Conservation (phyloP, 2,888 invertebrate species). For the Drosophila colorata region DNA sequence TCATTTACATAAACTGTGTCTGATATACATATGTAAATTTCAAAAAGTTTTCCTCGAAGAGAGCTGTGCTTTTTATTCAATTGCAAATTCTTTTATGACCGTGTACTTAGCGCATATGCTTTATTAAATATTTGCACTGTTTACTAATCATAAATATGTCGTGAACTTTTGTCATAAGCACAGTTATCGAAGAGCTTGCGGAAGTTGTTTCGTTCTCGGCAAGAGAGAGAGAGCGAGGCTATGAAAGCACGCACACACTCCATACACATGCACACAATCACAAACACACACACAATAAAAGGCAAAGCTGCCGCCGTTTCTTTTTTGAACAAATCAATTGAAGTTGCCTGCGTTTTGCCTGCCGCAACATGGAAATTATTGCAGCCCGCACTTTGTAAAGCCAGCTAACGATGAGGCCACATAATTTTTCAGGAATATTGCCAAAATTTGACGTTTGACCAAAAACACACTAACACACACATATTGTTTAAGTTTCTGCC, state of each 20-base stretch:
- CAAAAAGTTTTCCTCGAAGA: neutral
- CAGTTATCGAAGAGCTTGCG: constrained; percentile 22
- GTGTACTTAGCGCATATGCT: neutral
- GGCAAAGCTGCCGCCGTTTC: neutral
- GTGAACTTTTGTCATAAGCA: constrained; percentile 17
- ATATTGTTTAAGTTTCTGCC: constrained; percentile 32
- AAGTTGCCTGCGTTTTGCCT: constrained; percentile 34
- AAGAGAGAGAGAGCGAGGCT: neutral
- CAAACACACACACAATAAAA: neutral
- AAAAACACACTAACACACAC: neutral
- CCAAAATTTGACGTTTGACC: neutral
- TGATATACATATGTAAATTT: neutral
- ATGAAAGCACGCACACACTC: constrained; percentile 14
- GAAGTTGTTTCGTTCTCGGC: constrained; percentile 10
- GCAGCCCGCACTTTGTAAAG: constrained; percentile 1
- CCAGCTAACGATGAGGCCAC: neutral
- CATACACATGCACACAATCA: constrained; percentile 12
- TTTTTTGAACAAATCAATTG: constrained; percentile 68
- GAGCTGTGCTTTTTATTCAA: neutral
- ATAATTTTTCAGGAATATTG: neutral
- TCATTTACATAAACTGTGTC: no score
- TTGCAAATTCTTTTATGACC: neutral
- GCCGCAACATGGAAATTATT: constrained; percentile 52
- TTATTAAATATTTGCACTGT: constrained; percentile 14
- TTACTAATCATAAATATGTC: constrained; percentile 18